Conservation (phyloP, 2,888 invertebrate species). For the Biston betularia region DNA sequence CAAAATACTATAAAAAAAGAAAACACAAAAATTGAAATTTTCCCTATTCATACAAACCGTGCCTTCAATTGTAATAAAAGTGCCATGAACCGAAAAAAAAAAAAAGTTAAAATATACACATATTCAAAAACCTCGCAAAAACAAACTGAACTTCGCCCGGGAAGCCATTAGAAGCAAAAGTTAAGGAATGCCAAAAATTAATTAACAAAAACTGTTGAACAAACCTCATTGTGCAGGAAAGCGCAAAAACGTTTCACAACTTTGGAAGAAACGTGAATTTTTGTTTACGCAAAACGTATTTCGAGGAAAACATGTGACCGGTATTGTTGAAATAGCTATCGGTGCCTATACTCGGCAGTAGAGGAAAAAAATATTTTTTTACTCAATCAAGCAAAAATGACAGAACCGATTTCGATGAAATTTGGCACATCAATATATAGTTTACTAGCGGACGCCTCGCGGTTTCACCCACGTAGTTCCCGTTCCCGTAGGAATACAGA, state of each 20-base stretch:
- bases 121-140: constrained; percentile 1
- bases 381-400: too few relatives aligned
- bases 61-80: not conserved
- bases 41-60: too few relatives aligned
- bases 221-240: not conserved
- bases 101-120: not conserved
- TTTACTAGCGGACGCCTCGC: too few relatives aligned
- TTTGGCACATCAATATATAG: too few relatives aligned
- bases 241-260: not conserved
- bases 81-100: not conserved
- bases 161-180: constrained; percentile 14
- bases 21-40: too few relatives aligned
- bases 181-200: constrained; percentile 20
- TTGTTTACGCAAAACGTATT: not conserved
- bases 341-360: not conserved
- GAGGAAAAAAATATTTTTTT: too few relatives aligned
- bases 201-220: constrained; percentile 8
- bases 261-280: constrained; percentile 4
- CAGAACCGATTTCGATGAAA: too few relatives aligned
- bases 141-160: constrained; percentile 10
- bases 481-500: too few relatives aligned
- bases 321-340: not conserved
- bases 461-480: too few relatives aligned
- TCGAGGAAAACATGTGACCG: not conserved
- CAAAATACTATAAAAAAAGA: too few relatives aligned